Percentiles rank a stretch among this genome's conserved stretches.
These are phyloP conservation scores for Odontomyia ornata DNA, from an alignment of 2,888 invertebrate species.

Conservation along the genomic window DNA sequence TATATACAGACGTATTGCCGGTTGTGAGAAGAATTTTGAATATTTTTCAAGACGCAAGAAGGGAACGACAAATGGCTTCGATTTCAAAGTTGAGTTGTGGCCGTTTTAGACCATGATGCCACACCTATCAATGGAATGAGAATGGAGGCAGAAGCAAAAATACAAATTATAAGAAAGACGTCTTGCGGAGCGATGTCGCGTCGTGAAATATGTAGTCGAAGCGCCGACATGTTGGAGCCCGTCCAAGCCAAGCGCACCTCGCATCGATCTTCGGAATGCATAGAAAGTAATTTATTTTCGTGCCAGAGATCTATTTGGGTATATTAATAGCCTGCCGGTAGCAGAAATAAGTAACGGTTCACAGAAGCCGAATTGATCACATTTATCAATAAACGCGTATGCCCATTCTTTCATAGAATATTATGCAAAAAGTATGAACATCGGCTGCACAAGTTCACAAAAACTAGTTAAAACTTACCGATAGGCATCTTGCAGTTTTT, in stretches of 20 bases:
- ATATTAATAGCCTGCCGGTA: neutral
- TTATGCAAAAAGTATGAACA: too few relatives aligned
- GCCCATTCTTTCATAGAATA: too few relatives aligned
- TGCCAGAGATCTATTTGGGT: too few relatives aligned
- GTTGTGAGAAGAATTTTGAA: neutral
- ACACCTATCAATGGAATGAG: slow-evolving; percentile 40
- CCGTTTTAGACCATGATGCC: slow-evolving; percentile 28
- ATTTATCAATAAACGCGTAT: too few relatives aligned
- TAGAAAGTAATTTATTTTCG: slow-evolving; percentile 40
- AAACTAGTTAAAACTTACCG: slow-evolving; percentile 18
- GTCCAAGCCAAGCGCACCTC: slow-evolving; percentile 28
- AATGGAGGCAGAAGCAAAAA: slow-evolving; percentile 20
- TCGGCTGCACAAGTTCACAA: neutral
- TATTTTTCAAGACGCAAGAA: neutral
- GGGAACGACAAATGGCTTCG: neutral
- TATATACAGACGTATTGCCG: neutral
- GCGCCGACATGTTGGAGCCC: slow-evolving; percentile 34
- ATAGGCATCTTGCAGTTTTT: slow-evolving; percentile 32
- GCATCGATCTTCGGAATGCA: slow-evolving; percentile 12
- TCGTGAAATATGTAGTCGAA: neutral
- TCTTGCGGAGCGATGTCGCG: slow-evolving; percentile 1
- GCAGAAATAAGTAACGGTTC: neutral
- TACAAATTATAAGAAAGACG: neutral
- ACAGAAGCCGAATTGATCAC: neutral
- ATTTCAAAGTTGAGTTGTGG: neutral